Evolutionary conservation across 2,113 vertebrate genomes (phyloP).

Genomic region (Epinephelus moara): DNA sequence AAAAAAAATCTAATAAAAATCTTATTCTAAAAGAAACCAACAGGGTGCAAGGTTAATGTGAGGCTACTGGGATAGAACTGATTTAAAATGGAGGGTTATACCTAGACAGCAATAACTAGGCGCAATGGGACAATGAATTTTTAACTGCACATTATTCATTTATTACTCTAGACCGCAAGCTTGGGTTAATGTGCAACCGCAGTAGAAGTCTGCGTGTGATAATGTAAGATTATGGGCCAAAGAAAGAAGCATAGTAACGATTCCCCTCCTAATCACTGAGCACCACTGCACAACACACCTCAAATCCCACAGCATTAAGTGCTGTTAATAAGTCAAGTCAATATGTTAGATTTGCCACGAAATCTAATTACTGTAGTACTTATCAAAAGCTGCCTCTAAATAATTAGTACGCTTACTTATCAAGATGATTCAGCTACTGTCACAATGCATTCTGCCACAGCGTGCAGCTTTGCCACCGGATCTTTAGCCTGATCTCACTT

Average conservation of each 20-base stretch:
- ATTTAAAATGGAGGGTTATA: conserved; percentile 37
- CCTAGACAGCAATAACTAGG: conserved; percentile 37
- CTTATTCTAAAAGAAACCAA: conserved; percentile 9
- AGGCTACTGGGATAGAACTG: not conserved
- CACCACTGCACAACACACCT: not conserved
- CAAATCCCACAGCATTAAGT: conserved; percentile 13
- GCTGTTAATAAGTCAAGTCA: conserved; percentile 31
- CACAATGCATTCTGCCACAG: not conserved
- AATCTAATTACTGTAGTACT: conserved; percentile 34
- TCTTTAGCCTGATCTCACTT: conserved; percentile 8
- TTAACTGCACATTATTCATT: conserved; percentile 57
- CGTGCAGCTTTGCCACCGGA: not conserved
- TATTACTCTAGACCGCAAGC: conserved; percentile 35
- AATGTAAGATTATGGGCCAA: not conserved
- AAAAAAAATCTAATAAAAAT: not conserved
- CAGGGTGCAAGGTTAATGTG: conserved; percentile 25
- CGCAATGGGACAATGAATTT: conserved; percentile 43
- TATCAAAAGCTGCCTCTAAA: conserved; percentile 47
- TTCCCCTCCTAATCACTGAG: not conserved
- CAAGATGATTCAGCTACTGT: conserved; percentile 29
- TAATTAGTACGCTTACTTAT: conserved; percentile 46
- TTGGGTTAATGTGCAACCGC: conserved; percentile 40
- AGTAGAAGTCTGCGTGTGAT: not conserved
- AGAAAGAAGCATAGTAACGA: not conserved
- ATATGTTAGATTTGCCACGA: conserved; percentile 45